These are phyloP conservation scores for Trichonephila clavipes DNA, from an alignment of 1,140 invertebrate genomes.

Conservation along the genomic window DNA sequence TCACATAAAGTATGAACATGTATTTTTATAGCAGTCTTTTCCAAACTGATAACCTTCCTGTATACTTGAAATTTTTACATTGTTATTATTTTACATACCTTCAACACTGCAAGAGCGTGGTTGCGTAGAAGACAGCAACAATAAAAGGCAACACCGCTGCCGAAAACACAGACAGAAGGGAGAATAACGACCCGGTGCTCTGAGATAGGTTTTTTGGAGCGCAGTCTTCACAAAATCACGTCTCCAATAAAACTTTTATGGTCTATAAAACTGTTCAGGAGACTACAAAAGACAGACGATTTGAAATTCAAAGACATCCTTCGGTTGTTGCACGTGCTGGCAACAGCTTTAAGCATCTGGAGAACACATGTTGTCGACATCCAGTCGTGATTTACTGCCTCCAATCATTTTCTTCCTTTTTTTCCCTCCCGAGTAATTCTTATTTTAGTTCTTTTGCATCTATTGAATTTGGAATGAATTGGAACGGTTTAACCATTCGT, in stretches of 20 bases:
- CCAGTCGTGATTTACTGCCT: neutral
- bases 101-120: neutral
- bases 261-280: neutral
- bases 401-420: neutral
- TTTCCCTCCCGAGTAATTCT: neutral
- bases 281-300: neutral
- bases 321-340: neutral
- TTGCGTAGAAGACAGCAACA: neutral
- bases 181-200: neutral
- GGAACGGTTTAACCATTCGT: too few relatives aligned
- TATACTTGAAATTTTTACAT: neutral
- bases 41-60: too few relatives aligned
- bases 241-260: constrained; percentile 14
- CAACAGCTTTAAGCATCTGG: constrained; percentile 7
- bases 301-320: constrained; percentile 24
- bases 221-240: neutral
- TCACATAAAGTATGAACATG: too few relatives aligned
- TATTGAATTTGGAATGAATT: neutral
- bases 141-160: neutral
- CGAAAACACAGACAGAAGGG: neutral
- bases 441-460: neutral
- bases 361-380: neutral
- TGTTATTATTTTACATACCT: neutral
- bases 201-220: neutral
- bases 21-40: neutral